phyloP scores from a whole-genome alignment of 1,140 invertebrate genomes.

The Pseudomyrmex concolor region DNA sequence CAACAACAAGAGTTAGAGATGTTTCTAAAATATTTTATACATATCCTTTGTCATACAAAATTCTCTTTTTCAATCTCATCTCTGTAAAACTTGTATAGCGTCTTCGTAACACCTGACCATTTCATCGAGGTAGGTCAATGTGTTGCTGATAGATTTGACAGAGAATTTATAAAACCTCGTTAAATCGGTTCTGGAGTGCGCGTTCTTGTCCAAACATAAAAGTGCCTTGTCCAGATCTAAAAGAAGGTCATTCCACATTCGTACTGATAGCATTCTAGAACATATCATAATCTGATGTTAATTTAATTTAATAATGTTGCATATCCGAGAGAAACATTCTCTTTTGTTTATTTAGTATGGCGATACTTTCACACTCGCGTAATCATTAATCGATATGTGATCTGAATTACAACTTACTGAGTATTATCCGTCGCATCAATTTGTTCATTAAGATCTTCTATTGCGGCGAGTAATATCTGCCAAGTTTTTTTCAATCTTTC shows the following conservation, averaged over 20 bases:
- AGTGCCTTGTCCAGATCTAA: slow-evolving; percentile 78
- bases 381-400: slow-evolving; percentile 17
- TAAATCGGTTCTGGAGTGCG: slow-evolving; percentile 85
- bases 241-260: slow-evolving; percentile 81
- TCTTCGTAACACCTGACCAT: slow-evolving; percentile 75
- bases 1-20: not conserved
- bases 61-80: slow-evolving; percentile 28
- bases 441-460: slow-evolving; percentile 68
- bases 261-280: slow-evolving; percentile 76
- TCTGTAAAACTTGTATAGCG: slow-evolving; percentile 69
- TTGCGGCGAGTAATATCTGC: slow-evolving; percentile 50
- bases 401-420: slow-evolving; percentile 65
- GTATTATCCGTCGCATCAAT: slow-evolving; percentile 65
- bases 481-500: slow-evolving; percentile 67
- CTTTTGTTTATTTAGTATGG: not conserved
- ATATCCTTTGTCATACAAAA: not conserved
- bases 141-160: slow-evolving; percentile 68
- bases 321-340: not conserved
- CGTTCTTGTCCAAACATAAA: slow-evolving; percentile 75
- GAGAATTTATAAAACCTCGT: slow-evolving; percentile 85
- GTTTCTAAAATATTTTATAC: not conserved
- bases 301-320: not conserved
- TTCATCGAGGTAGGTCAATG: slow-evolving; percentile 70
- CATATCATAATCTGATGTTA: not conserved
- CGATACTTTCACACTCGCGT: slow-evolving; percentile 1